Evolutionary conservation across 2,797 vertebrate species (phyloP).

Genomic region (Lepus townsendii): DNA sequence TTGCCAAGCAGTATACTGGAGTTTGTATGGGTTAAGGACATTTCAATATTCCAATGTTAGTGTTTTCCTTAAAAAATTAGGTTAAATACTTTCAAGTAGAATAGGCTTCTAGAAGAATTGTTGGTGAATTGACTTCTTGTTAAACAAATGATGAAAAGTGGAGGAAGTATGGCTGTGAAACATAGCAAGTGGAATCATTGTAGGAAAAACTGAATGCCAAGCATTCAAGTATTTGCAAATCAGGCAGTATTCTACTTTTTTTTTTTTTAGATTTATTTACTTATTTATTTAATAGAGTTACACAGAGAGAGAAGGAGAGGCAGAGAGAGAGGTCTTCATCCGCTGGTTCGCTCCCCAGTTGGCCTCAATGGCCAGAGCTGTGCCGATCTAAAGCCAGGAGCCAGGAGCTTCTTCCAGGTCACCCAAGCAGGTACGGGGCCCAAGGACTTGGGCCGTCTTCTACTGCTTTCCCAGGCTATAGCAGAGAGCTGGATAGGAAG

Average conservation of each 20-base stretch:
- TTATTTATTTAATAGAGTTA: too few relatives aligned
- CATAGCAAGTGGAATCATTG: slow-evolving; percentile 45
- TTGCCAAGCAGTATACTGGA: slow-evolving; percentile 54
- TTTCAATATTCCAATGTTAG: slow-evolving; percentile 58
- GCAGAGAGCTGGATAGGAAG: too few relatives aligned
- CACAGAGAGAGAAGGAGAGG: too few relatives aligned
- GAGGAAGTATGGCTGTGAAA: slow-evolving; percentile 55
- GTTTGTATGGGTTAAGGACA: slow-evolving; percentile 56
- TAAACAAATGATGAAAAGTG: slow-evolving; percentile 54
- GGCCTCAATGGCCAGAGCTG: too few relatives aligned
- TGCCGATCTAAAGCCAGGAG: too few relatives aligned
- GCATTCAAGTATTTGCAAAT: slow-evolving; percentile 22
- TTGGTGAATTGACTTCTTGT: slow-evolving; percentile 8
- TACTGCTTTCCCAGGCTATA: too few relatives aligned
- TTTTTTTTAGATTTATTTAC: neutral
- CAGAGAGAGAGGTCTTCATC: too few relatives aligned
- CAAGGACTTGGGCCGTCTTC: too few relatives aligned
- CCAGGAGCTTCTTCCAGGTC: too few relatives aligned
- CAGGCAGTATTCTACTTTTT: slow-evolving; percentile 23
- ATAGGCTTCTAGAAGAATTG: neutral
- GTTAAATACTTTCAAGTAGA: slow-evolving; percentile 38
- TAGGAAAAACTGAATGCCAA: slow-evolving; percentile 57
- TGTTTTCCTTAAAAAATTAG: slow-evolving; percentile 57
- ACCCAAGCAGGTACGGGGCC: too few relatives aligned
- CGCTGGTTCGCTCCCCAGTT: too few relatives aligned